Evolutionary conservation across 2,113 vertebrate genomes (phyloP).

Genomic region (Alligator sinensis): DNA sequence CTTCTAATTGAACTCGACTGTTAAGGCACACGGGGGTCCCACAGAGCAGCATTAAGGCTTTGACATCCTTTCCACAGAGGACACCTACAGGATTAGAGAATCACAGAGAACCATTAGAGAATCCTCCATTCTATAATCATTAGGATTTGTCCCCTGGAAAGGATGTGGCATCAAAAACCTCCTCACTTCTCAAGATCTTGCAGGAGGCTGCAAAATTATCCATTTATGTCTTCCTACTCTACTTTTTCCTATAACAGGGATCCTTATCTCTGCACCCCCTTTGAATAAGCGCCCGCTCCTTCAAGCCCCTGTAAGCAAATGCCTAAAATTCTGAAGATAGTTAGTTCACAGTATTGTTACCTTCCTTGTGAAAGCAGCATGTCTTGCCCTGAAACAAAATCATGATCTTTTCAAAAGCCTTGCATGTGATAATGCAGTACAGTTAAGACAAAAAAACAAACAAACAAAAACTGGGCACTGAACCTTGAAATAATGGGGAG

Average conservation of each 20-base stretch:
- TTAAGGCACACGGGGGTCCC: background rate
- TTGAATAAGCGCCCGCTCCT: background rate
- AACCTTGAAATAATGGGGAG: background rate
- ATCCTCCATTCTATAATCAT: background rate
- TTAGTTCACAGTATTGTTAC: background rate
- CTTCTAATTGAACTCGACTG: background rate
- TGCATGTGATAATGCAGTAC: background rate
- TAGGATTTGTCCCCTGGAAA: background rate
- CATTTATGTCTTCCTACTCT: rapidly evolving
- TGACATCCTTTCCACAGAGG: background rate
- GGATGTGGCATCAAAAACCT: background rate
- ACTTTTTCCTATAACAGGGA: background rate
- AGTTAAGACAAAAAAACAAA: background rate
- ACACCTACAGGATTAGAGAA: background rate
- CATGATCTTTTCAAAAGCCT: background rate
- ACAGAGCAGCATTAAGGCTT: background rate
- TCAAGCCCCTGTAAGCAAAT: background rate
- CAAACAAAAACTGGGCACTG: background rate
- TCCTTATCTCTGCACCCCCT: background rate
- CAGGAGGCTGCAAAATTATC: background rate
- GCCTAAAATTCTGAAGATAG: background rate
- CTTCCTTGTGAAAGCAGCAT: background rate
- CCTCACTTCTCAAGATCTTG: background rate
- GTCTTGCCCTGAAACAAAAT: background rate
- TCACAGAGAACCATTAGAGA: background rate